Conservation (phyloP, 2,113 vertebrate genomes). For the Tauraco erythrolophus region DNA sequence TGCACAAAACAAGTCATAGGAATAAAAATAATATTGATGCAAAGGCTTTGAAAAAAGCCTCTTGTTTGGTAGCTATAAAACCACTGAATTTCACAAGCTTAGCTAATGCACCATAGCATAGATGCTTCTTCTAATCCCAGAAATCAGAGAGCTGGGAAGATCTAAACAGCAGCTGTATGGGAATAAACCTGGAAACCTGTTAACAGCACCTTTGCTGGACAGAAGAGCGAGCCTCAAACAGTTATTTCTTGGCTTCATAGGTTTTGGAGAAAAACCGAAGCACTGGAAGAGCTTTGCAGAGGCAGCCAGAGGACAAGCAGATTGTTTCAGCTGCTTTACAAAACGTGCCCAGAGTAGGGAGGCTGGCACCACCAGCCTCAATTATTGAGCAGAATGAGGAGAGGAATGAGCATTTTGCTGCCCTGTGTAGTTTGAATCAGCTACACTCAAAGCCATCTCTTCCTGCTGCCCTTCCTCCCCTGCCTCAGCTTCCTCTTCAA, state of each 20-base stretch:
- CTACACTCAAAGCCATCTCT: background rate
- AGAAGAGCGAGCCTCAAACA: background rate
- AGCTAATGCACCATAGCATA: background rate
- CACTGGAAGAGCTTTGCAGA: background rate
- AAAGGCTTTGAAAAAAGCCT: background rate
- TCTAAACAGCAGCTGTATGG: background rate
- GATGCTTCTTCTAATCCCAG: background rate
- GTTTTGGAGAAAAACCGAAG: background rate
- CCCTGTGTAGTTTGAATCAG: accelerated
- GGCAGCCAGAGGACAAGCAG: background rate
- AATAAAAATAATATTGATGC: slow-evolving; percentile 9
- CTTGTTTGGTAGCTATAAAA: background rate
- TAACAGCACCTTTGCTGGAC: background rate
- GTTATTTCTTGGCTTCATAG: background rate
- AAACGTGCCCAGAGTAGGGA: background rate
- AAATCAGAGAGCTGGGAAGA: background rate
- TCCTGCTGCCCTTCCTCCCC: background rate
- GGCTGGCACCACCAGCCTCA: background rate
- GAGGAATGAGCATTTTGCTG: background rate
- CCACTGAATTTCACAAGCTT: background rate
- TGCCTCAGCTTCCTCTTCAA: background rate
- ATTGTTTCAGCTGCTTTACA: background rate
- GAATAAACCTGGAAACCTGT: background rate
- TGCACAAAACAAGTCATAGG: background rate
- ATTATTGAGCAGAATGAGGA: background rate